A percentile compares a stretch with the other conserved stretches of the same genome.
phyloP scores from a whole-genome alignment of 1,140 invertebrate species.

The Latrodectus geometricus region DNA sequence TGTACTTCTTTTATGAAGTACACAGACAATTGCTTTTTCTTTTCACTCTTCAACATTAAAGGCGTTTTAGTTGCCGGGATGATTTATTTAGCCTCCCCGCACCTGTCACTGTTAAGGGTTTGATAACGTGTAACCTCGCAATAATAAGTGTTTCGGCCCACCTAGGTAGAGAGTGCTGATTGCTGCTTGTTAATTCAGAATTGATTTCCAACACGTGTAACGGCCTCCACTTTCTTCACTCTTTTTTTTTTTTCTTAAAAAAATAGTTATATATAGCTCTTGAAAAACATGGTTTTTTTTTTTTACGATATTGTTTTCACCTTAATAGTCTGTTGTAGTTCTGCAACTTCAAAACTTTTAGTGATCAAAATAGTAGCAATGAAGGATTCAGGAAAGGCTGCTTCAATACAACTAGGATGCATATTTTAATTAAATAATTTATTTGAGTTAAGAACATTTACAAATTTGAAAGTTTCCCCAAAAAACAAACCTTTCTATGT shows the following conservation, averaged over 20 bases:
- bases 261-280: too few species aligned
- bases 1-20: background rate
- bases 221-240: background rate
- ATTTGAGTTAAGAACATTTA: too few species aligned
- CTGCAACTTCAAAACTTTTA: too few species aligned
- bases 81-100: conserved; percentile 8
- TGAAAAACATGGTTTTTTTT: too few species aligned
- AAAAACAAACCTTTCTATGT: too few species aligned
- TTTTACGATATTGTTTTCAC: too few species aligned
- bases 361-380: too few species aligned
- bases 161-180: background rate
- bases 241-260: background rate
- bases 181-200: background rate
- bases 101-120: conserved; percentile 15
- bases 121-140: conserved; percentile 6
- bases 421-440: too few species aligned
- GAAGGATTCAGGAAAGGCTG: too few species aligned
- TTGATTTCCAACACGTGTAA: background rate
- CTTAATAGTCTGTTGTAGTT: too few species aligned
- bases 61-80: background rate
- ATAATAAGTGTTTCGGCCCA: background rate
- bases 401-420: too few species aligned
- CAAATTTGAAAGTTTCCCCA: too few species aligned
- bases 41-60: conserved; percentile 26
- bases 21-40: conserved; percentile 2